Evolutionary conservation across 2,797 vertebrate genomes (phyloP).

Genomic region (Smutsia gigantea): DNA sequence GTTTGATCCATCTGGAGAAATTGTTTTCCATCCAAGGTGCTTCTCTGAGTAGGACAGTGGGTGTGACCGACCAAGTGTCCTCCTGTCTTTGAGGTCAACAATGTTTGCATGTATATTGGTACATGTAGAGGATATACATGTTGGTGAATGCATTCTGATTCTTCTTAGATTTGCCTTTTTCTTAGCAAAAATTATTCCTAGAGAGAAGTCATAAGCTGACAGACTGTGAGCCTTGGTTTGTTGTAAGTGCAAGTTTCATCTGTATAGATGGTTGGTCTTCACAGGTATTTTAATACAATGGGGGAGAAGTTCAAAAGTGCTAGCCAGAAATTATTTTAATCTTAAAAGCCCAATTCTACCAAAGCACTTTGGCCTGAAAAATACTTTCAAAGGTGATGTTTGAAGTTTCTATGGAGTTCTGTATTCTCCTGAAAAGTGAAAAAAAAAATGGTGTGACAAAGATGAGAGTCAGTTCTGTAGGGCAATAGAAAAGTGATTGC

Average conservation of each 20-base stretch:
- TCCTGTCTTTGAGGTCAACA: not conserved
- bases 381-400: not conserved
- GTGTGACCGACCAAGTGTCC: not conserved
- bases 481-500: not conserved
- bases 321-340: slow-evolving; percentile 24
- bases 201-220: not conserved
- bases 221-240: not conserved
- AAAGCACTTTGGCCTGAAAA: not conserved
- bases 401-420: not conserved
- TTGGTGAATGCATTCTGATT: not conserved
- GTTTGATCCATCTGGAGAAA: not conserved
- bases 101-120: not conserved
- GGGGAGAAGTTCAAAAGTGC: not conserved
- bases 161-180: slow-evolving; percentile 5
- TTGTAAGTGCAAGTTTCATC: not conserved
- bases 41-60: not conserved
- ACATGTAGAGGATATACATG: fast-evolving
- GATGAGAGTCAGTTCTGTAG: not conserved
- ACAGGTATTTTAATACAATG: not conserved
- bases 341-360: not conserved
- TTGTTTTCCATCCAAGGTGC: not conserved
- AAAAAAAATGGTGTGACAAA: not conserved
- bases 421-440: not conserved
- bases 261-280: not conserved
- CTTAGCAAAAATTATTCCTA: not conserved